Percentiles rank a stretch among this genome's conserved stretches.
Conservation (phyloP, 1,140 invertebrate genomes). For the Nylanderia fulva region DNA sequence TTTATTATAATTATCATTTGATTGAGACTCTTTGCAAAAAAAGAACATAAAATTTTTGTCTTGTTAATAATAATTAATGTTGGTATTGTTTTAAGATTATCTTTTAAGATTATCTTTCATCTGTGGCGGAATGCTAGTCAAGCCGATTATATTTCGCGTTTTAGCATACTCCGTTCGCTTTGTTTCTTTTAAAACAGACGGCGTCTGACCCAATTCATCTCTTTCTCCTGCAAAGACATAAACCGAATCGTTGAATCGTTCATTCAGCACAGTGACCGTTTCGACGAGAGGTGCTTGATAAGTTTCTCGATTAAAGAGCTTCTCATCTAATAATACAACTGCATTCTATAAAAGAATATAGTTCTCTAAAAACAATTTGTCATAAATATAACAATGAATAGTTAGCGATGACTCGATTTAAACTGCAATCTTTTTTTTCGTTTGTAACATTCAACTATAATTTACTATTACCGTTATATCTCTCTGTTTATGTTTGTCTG, state of each 20-base stretch:
- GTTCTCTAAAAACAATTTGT: neutral
- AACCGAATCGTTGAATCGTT: slow-evolving; percentile 9
- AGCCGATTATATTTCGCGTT: slow-evolving; percentile 38
- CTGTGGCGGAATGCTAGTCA: neutral
- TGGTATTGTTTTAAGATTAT: neutral
- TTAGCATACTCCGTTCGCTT: slow-evolving; percentile 17
- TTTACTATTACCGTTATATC: neutral
- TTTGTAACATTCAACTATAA: no score
- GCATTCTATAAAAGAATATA: neutral
- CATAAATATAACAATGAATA: neutral
- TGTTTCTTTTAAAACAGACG: slow-evolving; percentile 42
- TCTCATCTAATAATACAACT: slow-evolving; percentile 23
- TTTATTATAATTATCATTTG: neutral
- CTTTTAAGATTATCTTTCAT: slow-evolving; percentile 12
- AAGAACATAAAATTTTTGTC: neutral
- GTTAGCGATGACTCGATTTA: neutral
- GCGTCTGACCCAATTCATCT: slow-evolving; percentile 26
- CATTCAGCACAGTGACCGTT: slow-evolving; percentile 34
- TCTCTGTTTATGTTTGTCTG: neutral
- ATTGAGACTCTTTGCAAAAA: neutral
- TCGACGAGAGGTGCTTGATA: slow-evolving; percentile 11
- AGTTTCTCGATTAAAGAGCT: slow-evolving; percentile 21
- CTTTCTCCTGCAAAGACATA: slow-evolving; percentile 13
- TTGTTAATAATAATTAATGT: neutral
- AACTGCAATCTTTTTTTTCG: neutral